Evolutionary conservation across 2,797 vertebrate genomes (phyloP), one percentile per base, ranked within the genome.

Genomic region (Leptatherina wallacei): DNA sequence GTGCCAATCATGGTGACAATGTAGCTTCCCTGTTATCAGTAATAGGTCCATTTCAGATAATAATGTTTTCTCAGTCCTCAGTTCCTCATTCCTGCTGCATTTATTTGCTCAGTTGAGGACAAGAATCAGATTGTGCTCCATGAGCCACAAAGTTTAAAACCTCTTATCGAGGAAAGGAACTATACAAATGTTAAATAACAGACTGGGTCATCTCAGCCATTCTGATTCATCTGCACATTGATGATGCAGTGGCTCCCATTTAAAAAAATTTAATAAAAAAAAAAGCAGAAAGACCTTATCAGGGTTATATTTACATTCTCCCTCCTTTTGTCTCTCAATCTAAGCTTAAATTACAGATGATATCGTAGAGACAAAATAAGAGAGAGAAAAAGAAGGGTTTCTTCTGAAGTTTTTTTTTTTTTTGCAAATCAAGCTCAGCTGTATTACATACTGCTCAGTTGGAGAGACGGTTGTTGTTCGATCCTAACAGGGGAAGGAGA

Each of bases 331-430:
- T 55, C 57, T 68, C 44, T 27, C 71, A 84, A 83, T 78, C 49
- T 67, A 77, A 85, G 82, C 65, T 65, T 78, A 77, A 82, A 89
- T 32, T 86, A 64, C 67, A 84, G 86, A 89, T 91, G 66, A 57
- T 86, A 86, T 90, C 80, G 0, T 33, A 35, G 67, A 16, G 60
- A 30, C 65, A 47, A 69, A 63, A 27, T 27, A 49, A 49, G 6
- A 18, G 6, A 18, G 16, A 44, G 16, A 20, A 60, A 62, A 65
- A 33, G 70, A 65, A 51, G 47, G 5, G 16, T 83, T 80, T 83
- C 66, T 75, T 82, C 82, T 77, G 59, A 67, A 55, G 55, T 20
- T 35, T 51, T 16, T 61, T 71, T 81, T 27, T 27, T 27, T 27
- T 27, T 61, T 61, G 52, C 78, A 52, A 38, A 74, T 35, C 4